A percentile compares a stretch with the other conserved stretches of the same genome.
Evolutionary conservation across 2,888 invertebrate genomes (phyloP).

Genomic region (Noctua pronuba): DNA sequence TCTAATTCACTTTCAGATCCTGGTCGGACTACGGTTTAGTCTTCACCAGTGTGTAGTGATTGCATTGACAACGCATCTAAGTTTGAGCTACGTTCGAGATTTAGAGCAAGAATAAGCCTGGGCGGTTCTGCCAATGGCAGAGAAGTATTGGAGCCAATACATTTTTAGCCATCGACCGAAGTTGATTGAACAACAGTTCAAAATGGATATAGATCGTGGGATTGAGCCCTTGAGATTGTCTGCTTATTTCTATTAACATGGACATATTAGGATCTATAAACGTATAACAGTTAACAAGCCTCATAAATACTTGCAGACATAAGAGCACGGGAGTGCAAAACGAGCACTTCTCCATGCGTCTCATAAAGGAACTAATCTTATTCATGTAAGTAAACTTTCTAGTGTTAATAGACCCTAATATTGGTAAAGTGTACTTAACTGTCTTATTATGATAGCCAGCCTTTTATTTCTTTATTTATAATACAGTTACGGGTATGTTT

Average conservation of each 20-base stretch:
- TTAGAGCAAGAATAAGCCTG: slow-evolving; percentile 22
- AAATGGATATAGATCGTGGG: slow-evolving; percentile 48
- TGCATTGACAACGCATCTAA: background rate
- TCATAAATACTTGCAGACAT: slow-evolving; percentile 43
- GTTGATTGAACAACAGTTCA: slow-evolving; percentile 46
- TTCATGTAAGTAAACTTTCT: slow-evolving; percentile 36
- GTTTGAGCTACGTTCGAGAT: background rate
- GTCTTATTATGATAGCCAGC: slow-evolving; percentile 37
- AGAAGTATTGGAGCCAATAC: slow-evolving; percentile 58
- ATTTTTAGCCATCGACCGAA: slow-evolving; percentile 48
- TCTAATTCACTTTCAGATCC: background rate
- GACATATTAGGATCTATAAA: slow-evolving; percentile 50
- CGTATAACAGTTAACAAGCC: slow-evolving; percentile 49
- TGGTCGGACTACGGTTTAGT: background rate
- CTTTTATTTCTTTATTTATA: slow-evolving; percentile 16
- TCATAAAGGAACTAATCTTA: slow-evolving; percentile 45
- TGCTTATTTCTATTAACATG: slow-evolving; percentile 33
- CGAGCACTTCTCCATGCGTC: slow-evolving; percentile 19
- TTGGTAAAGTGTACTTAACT: slow-evolving; percentile 22
- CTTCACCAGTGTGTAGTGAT: slow-evolving; percentile 11
- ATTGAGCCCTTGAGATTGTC: slow-evolving; percentile 34
- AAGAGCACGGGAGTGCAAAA: slow-evolving; percentile 21
- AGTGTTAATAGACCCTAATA: slow-evolving; percentile 53
- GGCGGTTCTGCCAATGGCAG: slow-evolving; percentile 37
- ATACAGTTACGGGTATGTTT: slow-evolving; percentile 13